These are phyloP conservation scores for Astyanax mexicanus DNA, from an alignment of 2,797 vertebrate genomes.

Conservation along the genomic window DNA sequence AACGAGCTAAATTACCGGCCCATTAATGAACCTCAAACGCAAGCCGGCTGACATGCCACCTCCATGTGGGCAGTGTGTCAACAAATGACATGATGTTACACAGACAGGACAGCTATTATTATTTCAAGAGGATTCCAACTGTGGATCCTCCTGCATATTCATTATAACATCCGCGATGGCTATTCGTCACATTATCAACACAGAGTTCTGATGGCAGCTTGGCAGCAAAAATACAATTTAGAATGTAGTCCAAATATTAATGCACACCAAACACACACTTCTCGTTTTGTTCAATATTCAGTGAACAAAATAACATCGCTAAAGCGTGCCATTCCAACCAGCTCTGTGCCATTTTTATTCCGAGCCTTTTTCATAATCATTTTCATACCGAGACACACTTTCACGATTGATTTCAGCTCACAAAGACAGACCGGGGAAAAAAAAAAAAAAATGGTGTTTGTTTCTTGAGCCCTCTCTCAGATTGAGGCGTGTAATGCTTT, in stretches of 20 bases:
- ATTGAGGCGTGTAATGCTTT: neutral
- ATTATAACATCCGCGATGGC: neutral
- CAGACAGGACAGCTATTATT: neutral
- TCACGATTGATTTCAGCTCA: neutral
- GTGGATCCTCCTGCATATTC: neutral
- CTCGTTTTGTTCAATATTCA: no score
- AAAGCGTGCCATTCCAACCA: neutral
- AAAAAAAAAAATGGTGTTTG: neutral
- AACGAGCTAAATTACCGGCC: constrained; percentile 59
- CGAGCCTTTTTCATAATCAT: neutral
- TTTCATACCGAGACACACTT: neutral
- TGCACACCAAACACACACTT: neutral
- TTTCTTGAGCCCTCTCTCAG: neutral
- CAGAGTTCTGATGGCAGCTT: neutral
- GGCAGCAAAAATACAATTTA: neutral
- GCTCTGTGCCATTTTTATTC: neutral
- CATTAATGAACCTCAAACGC: constrained; percentile 1
- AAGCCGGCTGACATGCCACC: neutral
- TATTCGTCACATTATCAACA: neutral
- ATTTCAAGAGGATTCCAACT: neutral
- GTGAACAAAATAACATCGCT: neutral
- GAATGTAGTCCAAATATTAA: neutral
- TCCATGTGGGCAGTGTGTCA: neutral
- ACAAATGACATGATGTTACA: neutral
- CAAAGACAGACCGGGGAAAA: neutral